phyloP scores from a whole-genome alignment of 2,113 vertebrate species.

The Thunnus maccoyii region DNA sequence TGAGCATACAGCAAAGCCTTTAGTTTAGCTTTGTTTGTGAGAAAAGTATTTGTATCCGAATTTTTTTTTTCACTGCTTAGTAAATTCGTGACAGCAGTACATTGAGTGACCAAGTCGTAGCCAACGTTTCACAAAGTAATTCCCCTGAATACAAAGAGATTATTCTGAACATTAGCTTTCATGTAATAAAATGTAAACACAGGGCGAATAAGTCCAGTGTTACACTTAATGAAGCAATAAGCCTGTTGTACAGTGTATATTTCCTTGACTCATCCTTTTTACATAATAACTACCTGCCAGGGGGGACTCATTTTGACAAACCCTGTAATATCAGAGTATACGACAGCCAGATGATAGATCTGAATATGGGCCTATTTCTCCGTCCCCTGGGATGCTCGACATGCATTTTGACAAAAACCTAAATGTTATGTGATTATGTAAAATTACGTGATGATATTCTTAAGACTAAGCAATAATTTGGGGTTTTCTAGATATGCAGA shows the following conservation, averaged over 20 bases:
- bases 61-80: neutral
- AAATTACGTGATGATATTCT: conserved; percentile 32
- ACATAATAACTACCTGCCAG: conserved; percentile 55
- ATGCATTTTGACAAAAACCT: conserved; percentile 29
- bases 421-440: conserved; percentile 37
- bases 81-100: neutral
- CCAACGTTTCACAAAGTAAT: conserved; percentile 1
- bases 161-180: conserved; percentile 56
- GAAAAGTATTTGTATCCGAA: neutral
- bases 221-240: conserved; percentile 51
- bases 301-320: neutral
- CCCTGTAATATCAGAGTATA: neutral
- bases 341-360: conserved; percentile 44
- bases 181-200: conserved; percentile 50
- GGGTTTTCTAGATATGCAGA: conserved; percentile 17
- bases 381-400: neutral
- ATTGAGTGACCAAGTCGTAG: neutral
- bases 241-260: conserved; percentile 39
- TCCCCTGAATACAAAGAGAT: conserved; percentile 53
- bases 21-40: neutral
- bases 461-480: neutral
- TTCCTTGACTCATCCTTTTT: conserved; percentile 37
- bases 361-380: neutral
- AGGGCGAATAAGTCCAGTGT: neutral
- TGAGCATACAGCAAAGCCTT: too few relatives aligned